phyloP scores from a whole-genome alignment of 2,888 invertebrate species.

The Crossocerus cetratus region DNA sequence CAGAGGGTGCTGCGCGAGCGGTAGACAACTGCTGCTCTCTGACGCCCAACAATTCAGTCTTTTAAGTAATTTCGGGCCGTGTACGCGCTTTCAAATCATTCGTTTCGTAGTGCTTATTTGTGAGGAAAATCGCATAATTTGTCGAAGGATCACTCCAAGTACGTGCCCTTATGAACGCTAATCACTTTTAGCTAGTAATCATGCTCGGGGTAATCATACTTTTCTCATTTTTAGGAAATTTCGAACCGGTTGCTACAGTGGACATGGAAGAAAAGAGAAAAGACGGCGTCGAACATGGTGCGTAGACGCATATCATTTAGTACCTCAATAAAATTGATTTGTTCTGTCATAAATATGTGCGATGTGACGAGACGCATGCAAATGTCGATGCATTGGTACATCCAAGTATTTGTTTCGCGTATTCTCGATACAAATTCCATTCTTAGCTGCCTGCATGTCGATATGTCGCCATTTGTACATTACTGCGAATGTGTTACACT shows the following conservation, averaged over 20 bases:
- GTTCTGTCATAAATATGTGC: no score
- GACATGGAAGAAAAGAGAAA: neutral
- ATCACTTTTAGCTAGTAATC: neutral
- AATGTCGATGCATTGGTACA: no score
- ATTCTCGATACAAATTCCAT: no score
- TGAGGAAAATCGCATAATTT: neutral
- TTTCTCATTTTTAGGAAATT: neutral
- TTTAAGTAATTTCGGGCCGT: neutral
- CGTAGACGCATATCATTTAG: neutral
- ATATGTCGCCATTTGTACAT: no score
- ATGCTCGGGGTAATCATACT: neutral
- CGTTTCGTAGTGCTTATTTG: neutral
- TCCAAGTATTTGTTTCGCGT: no score
- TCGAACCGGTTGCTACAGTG: neutral
- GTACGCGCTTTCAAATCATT: neutral
- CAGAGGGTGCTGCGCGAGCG: neutral
- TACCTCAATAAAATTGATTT: no score
- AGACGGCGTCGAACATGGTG: neutral
- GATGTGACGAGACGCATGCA: no score
- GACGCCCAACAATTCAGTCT: neutral
- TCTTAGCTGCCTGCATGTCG: no score
- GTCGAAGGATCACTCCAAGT: neutral
- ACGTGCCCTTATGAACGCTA: neutral
- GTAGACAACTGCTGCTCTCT: neutral
- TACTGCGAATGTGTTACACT: no score